Evolutionary conservation across 2,888 invertebrate genomes (phyloP).

Genomic region (Anthrax anthrax): DNA sequence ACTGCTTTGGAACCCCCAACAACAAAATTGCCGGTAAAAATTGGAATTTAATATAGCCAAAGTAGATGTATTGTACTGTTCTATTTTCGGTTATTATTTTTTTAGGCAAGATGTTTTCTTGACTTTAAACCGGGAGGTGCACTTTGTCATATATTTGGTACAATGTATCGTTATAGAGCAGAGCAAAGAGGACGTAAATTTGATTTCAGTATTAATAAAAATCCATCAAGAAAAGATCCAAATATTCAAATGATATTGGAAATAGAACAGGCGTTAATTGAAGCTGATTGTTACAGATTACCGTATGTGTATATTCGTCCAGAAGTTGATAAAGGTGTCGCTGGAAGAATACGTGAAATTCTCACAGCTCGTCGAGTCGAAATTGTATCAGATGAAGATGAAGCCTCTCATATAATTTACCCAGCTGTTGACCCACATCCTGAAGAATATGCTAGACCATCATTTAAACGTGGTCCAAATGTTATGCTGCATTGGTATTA

Average conservation of each 20-base stretch:
- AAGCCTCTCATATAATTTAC: slow-evolving; percentile 85
- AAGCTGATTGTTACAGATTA: slow-evolving; percentile 62
- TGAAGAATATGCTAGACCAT: slow-evolving; percentile 82
- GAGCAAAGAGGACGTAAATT: slow-evolving; percentile 94
- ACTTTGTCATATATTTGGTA: slow-evolving; percentile 81
- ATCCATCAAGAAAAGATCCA: slow-evolving; percentile 78
- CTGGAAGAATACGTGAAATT: slow-evolving; percentile 72
- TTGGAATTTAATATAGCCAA: no score
- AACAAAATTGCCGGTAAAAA: slow-evolving; percentile 70
- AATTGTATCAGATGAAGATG: slow-evolving; percentile 50
- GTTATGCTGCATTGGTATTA: slow-evolving; percentile 92
- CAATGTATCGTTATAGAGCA: slow-evolving; percentile 89
- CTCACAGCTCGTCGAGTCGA: slow-evolving; percentile 76
- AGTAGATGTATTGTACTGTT: no score
- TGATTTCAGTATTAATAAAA: slow-evolving; percentile 66
- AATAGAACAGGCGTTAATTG: slow-evolving; percentile 70
- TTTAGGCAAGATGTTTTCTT: slow-evolving; percentile 84
- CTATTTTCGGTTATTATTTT: slow-evolving; percentile 17
- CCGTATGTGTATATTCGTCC: slow-evolving; percentile 70
- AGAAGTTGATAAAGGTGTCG: slow-evolving; percentile 71
- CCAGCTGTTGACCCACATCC: slow-evolving; percentile 72
- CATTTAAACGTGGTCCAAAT: slow-evolving; percentile 64
- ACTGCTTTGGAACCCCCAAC: slow-evolving; percentile 80
- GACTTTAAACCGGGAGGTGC: slow-evolving; percentile 91
- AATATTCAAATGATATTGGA: slow-evolving; percentile 88